Percentiles rank a stretch among this genome's conserved stretches.
Conservation (phyloP, 1,140 invertebrate species). For the Pygmarrhopalites habei region DNA sequence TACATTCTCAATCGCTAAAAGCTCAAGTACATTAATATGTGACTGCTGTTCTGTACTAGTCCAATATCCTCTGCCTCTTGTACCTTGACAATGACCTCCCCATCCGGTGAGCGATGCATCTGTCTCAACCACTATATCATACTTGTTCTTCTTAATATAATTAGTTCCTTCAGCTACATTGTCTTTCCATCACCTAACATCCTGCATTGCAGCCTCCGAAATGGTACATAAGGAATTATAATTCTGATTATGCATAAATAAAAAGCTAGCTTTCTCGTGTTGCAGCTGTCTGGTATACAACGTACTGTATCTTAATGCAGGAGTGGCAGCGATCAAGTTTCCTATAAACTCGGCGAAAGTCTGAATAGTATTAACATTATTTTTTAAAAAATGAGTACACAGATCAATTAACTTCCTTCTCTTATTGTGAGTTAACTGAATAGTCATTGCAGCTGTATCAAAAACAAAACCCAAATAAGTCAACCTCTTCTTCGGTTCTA, state of each 20-base stretch:
- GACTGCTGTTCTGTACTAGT: background rate
- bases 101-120: slow-evolving; percentile 15
- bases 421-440: background rate
- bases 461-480: slow-evolving; percentile 23
- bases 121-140: background rate
- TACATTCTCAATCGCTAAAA: slow-evolving; percentile 8
- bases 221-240: too few species aligned
- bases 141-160: background rate
- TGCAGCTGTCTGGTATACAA: slow-evolving; percentile 24
- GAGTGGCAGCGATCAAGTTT: slow-evolving; percentile 13
- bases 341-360: background rate
- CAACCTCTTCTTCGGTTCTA: background rate
- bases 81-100: background rate
- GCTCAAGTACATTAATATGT: slow-evolving; percentile 21
- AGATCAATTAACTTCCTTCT: slow-evolving; percentile 4
- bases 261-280: background rate
- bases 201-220: background rate
- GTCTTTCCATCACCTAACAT: slow-evolving; percentile 15
- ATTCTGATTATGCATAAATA: background rate
- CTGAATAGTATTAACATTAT: background rate
- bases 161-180: background rate
- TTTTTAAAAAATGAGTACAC: background rate
- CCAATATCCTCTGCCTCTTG: background rate
- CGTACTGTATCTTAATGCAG: slow-evolving; percentile 15
- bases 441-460: slow-evolving; percentile 1